Base-by-base conservation (phyloP, 2,888 invertebrate species). In the Acanthacorydalis orientalis region DNA sequence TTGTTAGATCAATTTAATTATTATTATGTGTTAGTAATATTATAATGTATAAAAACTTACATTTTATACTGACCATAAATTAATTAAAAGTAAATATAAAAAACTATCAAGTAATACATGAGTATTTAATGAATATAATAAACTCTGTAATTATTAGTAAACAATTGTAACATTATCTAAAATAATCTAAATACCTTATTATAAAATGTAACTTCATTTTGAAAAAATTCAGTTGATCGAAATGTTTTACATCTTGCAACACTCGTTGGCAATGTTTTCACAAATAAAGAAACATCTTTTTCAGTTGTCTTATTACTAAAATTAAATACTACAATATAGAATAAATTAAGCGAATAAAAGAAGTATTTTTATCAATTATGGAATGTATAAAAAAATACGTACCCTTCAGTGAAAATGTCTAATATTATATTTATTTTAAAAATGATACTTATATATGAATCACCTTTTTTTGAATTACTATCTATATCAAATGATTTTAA, bases 151-250 rank as follows among this genome's bases (percentile, higher is more conserved):
- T n/a, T n/a, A n/a, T n/a, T n/a, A n/a, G n/a, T n/a, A n/a, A n/a
- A n/a, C n/a, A n/a, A n/a, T n/a, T n/a, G n/a, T n/a, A n/a, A n/a
- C n/a, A n/a, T n/a, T n/a, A n/a, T n/a, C n/a, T n/a, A n/a, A n/a
- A n/a, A n/a, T n/a, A n/a, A 23, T 6, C 6, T 23, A 23, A 23
- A 23, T 55, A 62, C 69, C 51, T 62, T 63, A 37, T 65, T 64
- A 59, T 83, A 84, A 59, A 83, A 83, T 46, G 66, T 64, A 1
- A 78, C 77, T 63, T 84, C 83, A 57, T 83, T 83, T 51, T 67
- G 65, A 56, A 83, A 84, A 59, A 83, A 83, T 43, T 78, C 80
- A 3, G 67, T 57, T 37, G 77, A 78, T 48, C 77, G 69, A 54
- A 73, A 83, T 0, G 83, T 75, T 31, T 77, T 74, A 1, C 76